phyloP scores from a whole-genome alignment of 2,113 vertebrate genomes.

The Eretmochelys imbricata region DNA sequence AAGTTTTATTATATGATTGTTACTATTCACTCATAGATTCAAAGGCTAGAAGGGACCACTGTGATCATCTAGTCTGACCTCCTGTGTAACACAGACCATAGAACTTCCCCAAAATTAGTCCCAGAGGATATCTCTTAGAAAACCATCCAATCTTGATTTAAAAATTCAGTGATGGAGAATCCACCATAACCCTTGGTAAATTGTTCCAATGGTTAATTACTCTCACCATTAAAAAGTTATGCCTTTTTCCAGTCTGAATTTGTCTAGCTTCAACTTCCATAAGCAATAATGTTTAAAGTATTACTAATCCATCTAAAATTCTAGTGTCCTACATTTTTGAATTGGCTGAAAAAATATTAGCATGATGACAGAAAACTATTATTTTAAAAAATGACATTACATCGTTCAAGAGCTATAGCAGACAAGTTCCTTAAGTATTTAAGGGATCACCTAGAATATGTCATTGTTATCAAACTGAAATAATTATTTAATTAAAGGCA shows the following conservation, averaged over 20 bases:
- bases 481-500: constrained; percentile 45
- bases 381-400: constrained; percentile 15
- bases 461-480: constrained; percentile 1
- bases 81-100: background rate
- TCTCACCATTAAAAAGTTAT: too few species aligned
- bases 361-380: background rate
- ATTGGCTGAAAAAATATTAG: background rate
- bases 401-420: background rate
- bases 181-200: background rate
- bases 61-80: background rate
- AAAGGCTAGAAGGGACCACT: background rate
- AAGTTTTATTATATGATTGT: background rate
- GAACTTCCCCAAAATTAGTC: background rate
- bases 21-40: background rate
- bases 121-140: background rate
- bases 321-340: background rate
- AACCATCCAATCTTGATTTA: background rate
- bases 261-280: background rate
- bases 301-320: background rate
- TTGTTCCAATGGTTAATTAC: background rate
- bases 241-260: background rate
- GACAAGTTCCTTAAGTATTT: constrained; percentile 18
- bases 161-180: background rate
- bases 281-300: background rate
- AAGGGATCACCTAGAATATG: constrained; percentile 2